Conservation (phyloP, 2,113 vertebrate species). For the Elephas maximus region DNA sequence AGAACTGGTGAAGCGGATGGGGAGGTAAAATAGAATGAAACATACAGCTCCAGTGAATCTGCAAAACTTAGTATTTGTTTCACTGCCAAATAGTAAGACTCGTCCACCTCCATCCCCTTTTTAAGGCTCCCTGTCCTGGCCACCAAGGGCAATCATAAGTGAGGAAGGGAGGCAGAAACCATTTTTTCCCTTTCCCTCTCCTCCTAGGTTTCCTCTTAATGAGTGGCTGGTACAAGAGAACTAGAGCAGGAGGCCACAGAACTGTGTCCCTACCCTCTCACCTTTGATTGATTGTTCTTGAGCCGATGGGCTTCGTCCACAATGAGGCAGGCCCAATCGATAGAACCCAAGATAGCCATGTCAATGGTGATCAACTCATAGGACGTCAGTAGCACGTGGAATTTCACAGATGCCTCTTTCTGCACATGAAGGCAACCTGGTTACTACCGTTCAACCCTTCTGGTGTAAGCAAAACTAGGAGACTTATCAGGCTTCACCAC, state of each 20-base stretch:
- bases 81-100: neutral
- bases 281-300: conserved; percentile 99
- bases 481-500: neutral
- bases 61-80: neutral
- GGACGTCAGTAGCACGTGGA: conserved; percentile 96
- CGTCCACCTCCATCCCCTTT: neutral
- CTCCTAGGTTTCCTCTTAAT: neutral
- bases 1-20: conserved; percentile 91
- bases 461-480: neutral
- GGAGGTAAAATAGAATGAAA: neutral
- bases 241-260: neutral
- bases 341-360: conserved; percentile 97
- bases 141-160: neutral
- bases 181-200: neutral
- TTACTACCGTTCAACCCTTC: neutral
- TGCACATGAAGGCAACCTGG: conserved; percentile 76
- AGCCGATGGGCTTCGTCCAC: conserved; percentile 98
- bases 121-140: neutral
- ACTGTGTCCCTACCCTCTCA: conserved; percentile 68
- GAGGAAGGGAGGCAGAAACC: neutral
- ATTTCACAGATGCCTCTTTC: conserved; percentile 98
- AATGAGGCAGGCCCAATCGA: conserved; percentile 98
- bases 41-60: neutral
- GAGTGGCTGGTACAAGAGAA: neutral
- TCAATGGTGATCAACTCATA: conserved; percentile 98